phyloP scores from a whole-genome alignment of 2,113 vertebrate species.

The rat (Rattus norvegicus) region GRCr8 NC_086037.1:52208501-52209000 shows the following conservation, averaged over 20 bases:
- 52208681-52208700: neutral
- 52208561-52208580: neutral
- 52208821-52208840: slow-evolving; percentile 91
- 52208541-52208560: neutral
- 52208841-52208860: slow-evolving; percentile 89
- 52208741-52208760: slow-evolving; percentile 85
- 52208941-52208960: neutral
- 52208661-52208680: neutral
- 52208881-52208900: neutral
- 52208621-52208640: neutral
- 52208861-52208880: slow-evolving; percentile 27
- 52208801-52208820: slow-evolving; percentile 87
- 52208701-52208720: neutral
- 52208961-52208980: neutral
- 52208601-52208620: neutral
- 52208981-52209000: neutral
- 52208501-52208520: neutral
- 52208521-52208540: neutral
- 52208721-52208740: slow-evolving; percentile 29
- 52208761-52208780: slow-evolving; percentile 91
- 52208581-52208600: neutral
- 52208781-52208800: slow-evolving; percentile 89
- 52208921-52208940: neutral
- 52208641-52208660: neutral
- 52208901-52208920: slow-evolving; percentile 5